These are phyloP conservation scores for Drosophila ercepeae DNA, from an alignment of 1,140 invertebrate genomes.

Conservation along the genomic window DNA sequence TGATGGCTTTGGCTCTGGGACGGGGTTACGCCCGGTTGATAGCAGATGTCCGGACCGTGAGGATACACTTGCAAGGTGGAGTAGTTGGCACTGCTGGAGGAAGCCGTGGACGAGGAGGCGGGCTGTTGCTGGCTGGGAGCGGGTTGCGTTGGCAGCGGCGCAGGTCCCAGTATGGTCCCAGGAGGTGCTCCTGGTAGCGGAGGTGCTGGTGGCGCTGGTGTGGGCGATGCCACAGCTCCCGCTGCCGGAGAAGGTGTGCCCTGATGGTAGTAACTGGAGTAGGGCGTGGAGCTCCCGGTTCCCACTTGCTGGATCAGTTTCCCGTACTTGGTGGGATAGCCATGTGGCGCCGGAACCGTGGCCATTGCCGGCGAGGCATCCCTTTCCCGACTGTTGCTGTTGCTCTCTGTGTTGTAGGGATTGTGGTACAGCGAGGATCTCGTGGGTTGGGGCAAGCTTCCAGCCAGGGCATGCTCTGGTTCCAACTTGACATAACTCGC, in stretches of 20 bases:
- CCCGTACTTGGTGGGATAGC: constrained; percentile 71
- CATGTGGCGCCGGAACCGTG: constrained; percentile 42
- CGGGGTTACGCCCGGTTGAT: constrained; percentile 22
- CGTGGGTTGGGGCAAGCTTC: constrained; percentile 29
- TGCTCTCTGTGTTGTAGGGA: constrained; percentile 59
- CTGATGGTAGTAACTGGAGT: constrained; percentile 57
- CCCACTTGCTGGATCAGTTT: constrained; percentile 54
- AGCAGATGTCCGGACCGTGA: constrained; percentile 69
- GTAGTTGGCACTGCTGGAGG: constrained; percentile 44
- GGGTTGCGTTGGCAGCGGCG: constrained; percentile 2
- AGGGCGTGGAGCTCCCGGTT: constrained; percentile 14
- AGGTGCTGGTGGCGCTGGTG: constrained; percentile 42
- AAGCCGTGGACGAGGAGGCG: constrained; percentile 17
- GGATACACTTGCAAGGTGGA: constrained; percentile 67
- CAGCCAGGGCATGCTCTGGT: constrained; percentile 35
- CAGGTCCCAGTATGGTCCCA: constrained; percentile 9
- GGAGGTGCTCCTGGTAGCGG: constrained; percentile 16
- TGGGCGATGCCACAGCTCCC: constrained; percentile 68
- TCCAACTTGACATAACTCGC: constrained; percentile 48
- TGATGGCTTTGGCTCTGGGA: constrained; percentile 12
- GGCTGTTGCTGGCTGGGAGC: constrained; percentile 18
- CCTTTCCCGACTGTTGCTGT: constrained; percentile 14
- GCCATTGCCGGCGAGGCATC: constrained; percentile 47
- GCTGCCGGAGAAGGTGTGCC: constrained; percentile 68
- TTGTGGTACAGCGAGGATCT: constrained; percentile 71